phyloP scores from a whole-genome alignment of 2,888 invertebrate species.

The Pristionchus mayeri region DNA sequence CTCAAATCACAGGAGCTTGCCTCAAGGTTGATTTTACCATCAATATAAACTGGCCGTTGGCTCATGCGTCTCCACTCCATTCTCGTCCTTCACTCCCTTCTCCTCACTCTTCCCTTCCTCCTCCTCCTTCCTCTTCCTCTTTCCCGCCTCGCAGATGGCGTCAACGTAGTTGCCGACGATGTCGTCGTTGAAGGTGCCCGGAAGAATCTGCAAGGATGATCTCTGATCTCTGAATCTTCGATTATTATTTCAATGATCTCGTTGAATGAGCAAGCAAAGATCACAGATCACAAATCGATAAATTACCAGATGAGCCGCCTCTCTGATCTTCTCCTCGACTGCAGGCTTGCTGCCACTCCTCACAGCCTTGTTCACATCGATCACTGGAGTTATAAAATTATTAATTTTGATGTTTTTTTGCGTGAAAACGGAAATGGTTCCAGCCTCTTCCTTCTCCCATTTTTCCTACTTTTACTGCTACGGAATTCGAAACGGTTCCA shows the following conservation, averaged over 20 bases:
- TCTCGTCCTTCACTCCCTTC: neutral
- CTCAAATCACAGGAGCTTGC: too few species aligned
- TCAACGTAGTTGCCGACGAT: constrained; percentile 43
- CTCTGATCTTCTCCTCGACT: constrained; percentile 16
- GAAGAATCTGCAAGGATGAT: constrained; percentile 32
- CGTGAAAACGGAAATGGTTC: neutral
- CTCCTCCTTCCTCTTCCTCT: constrained; percentile 2
- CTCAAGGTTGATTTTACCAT: too few species aligned
- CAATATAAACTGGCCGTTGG: too few species aligned
- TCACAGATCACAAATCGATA: neutral
- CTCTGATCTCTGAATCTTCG: neutral
- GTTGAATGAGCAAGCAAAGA: neutral
- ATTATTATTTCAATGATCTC: neutral
- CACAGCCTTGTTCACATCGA: constrained; percentile 57
- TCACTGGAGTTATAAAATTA: constrained; percentile 51
- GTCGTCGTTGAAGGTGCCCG: constrained; percentile 6
- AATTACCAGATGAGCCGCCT: constrained; percentile 24
- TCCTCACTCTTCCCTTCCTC: neutral
- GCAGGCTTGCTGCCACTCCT: constrained; percentile 12
- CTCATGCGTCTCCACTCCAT: neutral
- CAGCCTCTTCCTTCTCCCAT: neutral
- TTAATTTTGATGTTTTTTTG: neutral
- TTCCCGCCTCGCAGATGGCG: neutral
- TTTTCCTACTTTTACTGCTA: neutral
- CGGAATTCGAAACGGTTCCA: constrained; percentile 5